Percentiles rank a stretch among this genome's conserved stretches.
These are phyloP conservation scores for Brachyopa scutellaris DNA, from an alignment of 2,888 invertebrate species.

Conservation along the genomic window DNA sequence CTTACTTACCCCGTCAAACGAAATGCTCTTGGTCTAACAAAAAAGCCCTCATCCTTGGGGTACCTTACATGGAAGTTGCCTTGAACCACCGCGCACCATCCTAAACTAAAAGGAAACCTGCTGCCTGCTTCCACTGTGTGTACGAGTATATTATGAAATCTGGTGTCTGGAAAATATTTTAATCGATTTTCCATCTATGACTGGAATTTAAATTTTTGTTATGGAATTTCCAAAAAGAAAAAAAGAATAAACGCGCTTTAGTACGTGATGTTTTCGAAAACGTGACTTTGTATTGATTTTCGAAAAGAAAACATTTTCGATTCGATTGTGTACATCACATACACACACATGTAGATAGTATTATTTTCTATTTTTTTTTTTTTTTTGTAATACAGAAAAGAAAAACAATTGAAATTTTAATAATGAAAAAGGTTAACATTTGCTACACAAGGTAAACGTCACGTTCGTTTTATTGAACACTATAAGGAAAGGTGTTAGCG, in stretches of 20 bases:
- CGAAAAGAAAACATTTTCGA: slow-evolving; percentile 72
- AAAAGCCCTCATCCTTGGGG: not conserved
- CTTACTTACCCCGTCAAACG: not conserved
- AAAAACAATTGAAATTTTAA: slow-evolving; percentile 60
- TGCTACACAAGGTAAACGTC: slow-evolving; percentile 55
- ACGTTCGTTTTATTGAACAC: slow-evolving; percentile 54
- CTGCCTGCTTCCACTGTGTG: not conserved
- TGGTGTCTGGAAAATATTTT: slow-evolving; percentile 58
- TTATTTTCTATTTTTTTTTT: not conserved
- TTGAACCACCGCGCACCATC: slow-evolving; percentile 66
- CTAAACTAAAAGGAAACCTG: slow-evolving; percentile 39
- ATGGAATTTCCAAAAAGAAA: slow-evolving; percentile 40
- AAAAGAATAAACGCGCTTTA: slow-evolving; percentile 11
- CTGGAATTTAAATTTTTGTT: slow-evolving; percentile 46
- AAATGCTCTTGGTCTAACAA: not conserved
- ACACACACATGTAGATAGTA: slow-evolving; percentile 11
- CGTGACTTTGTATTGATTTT: slow-evolving; percentile 82
- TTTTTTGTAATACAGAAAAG: slow-evolving; percentile 2
- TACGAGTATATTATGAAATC: not conserved
- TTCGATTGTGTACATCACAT: slow-evolving; percentile 39
- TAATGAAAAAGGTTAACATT: slow-evolving; percentile 74
- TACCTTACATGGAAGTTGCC: slow-evolving; percentile 52
- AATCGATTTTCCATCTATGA: slow-evolving; percentile 47
- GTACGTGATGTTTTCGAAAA: slow-evolving; percentile 81
- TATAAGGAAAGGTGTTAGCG: slow-evolving; percentile 73